Base-by-base conservation (phyloP, 2,888 invertebrate species). In the Ametastegia equiseti region DNA sequence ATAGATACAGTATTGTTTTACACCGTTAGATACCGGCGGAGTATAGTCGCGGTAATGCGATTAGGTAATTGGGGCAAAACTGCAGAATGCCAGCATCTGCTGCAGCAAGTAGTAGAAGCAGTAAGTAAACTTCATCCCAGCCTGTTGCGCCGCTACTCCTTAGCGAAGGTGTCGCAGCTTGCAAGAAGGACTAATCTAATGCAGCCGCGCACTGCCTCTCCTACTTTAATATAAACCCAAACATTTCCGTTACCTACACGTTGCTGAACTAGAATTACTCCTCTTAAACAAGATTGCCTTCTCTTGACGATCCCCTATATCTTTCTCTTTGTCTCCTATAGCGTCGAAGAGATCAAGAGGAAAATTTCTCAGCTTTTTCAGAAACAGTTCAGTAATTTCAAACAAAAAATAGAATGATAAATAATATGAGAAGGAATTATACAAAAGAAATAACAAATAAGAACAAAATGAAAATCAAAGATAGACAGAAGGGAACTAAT, bases 121-220 rank as follows among this genome's bases (percentile, higher is more conserved):
- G 69, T 47, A 47, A 71, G 71, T 71, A 47, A 71, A 71, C 71
- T 71, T 71, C 47, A 71, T 71, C 47, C n/a, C 71, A 71, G 71
- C 71, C 71, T 71, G 71, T 71, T 71, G 71, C 71, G 7, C 45
- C 71, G 7, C 45, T 27, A 30, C 45, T 71, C 45, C 71, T 71
- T 71, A 71, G 45, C 27, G 47, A 67, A 47, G 71, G 47, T 71
- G 71, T 71, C 27, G 71, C 71, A 71, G 47, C 71, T 71, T 36
- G 71, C 45, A 30, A 47, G 42, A 47, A 71, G 71, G 71, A 71
- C 71, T 71, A 71, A 71, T 71, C 71, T 47, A 42, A 71, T 45
- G 71, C 45, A 27, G 45, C 45, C 23, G n/a, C 15, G 45, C 45
- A 45, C 71, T 30, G 13, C 30, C 27, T 19, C 30, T 42, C 15